Percentiles rank a stretch among this genome's conserved stretches.
Conservation (phyloP, 2,888 invertebrate genomes). For the Chalcis sispes region DNA sequence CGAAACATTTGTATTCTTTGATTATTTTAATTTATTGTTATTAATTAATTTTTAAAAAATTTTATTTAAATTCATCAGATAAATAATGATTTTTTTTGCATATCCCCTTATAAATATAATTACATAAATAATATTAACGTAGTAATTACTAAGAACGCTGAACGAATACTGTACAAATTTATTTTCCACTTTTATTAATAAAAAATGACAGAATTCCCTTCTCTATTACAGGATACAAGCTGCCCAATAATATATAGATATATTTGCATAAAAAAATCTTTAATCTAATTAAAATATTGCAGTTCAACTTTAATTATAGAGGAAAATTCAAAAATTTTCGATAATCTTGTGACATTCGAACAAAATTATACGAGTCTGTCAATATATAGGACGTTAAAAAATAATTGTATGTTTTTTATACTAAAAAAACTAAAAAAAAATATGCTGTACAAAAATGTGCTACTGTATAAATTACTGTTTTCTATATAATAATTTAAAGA, state of each 20-base stretch:
- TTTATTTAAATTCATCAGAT: constrained; percentile 1
- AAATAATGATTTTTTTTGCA: constrained; percentile 7
- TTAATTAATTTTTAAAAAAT: too few relatives aligned
- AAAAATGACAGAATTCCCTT: constrained; percentile 4
- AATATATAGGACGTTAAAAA: constrained; percentile 17
- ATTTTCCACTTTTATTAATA: constrained; percentile 12
- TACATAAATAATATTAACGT: background rate
- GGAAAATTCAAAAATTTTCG: constrained; percentile 31
- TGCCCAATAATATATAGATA: constrained; percentile 25
- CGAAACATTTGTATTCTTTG: too few relatives aligned
- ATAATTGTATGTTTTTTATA: constrained; percentile 38
- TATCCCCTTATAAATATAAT: background rate
- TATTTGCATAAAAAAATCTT: constrained; percentile 10
- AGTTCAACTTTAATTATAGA: constrained; percentile 14
- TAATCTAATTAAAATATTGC: constrained; percentile 13
- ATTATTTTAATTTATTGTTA: too few relatives aligned
- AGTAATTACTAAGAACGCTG: background rate
- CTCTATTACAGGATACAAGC: constrained; percentile 29
- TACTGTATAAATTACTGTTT: constrained; percentile 35
- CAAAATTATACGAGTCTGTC: constrained; percentile 19
- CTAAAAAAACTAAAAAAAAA: constrained; percentile 14
- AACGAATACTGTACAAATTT: background rate
- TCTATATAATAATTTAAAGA: constrained; percentile 42
- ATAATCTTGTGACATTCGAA: constrained; percentile 13
- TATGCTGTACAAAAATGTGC: constrained; percentile 30